phyloP scores from a whole-genome alignment of 2,113 vertebrate genomes.

The Ellobius talpinus region DNA sequence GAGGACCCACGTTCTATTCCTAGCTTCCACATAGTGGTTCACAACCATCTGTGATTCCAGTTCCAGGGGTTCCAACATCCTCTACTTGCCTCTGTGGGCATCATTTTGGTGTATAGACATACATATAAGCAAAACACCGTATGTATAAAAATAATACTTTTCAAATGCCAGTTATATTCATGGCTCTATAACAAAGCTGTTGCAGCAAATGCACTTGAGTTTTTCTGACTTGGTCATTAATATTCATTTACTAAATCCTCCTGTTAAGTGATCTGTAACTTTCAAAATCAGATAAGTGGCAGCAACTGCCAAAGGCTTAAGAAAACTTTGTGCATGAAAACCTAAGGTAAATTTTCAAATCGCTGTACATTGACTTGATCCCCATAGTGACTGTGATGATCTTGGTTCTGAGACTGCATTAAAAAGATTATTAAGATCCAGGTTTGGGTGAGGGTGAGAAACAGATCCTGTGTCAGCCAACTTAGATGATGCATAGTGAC shows the following conservation, averaged over 20 bases:
- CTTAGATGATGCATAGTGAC: neutral
- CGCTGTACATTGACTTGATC: neutral
- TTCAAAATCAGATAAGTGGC: conserved; percentile 31
- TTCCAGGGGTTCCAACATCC: neutral
- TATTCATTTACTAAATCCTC: conserved; percentile 23
- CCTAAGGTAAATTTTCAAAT: neutral
- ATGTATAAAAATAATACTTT: neutral
- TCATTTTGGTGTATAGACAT: neutral
- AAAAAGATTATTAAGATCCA: neutral
- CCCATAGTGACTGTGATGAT: neutral
- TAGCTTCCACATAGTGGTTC: neutral
- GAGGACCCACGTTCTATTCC: neutral
- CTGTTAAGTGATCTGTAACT: neutral
- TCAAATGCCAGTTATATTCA: neutral
- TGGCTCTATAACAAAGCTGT: neutral
- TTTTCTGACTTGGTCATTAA: neutral
- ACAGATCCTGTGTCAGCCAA: neutral
- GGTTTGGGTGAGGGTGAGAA: neutral
- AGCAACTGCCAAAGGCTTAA: neutral
- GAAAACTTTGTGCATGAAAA: conserved; percentile 15
- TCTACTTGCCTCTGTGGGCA: neutral
- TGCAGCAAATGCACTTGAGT: neutral
- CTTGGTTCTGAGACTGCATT: neutral
- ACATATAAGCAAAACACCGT: neutral
- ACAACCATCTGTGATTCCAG: neutral